Evolutionary conservation across 1,140 invertebrate genomes (phyloP), one percentile per base, ranked within the genome.

Genomic region (Zelostemma sp.): DNA sequence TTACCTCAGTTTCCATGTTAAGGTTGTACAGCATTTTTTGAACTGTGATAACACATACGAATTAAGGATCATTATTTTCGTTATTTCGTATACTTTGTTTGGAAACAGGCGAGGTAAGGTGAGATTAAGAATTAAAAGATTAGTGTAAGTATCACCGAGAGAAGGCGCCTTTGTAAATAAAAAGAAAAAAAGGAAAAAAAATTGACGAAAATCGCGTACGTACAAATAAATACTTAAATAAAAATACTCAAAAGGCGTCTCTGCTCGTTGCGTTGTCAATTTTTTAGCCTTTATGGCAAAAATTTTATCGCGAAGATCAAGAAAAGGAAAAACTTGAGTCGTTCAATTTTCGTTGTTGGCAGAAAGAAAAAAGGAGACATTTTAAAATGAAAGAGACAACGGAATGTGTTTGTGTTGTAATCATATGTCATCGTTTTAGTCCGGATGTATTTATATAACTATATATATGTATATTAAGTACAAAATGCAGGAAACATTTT

Each of bases 31-130:
- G 75, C 78, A 79, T 79, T 80, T 80, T 72, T 75, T 64, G 57
- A 73, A 80, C 80, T 82, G 80, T 83, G 81, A 83, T 83, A 78
- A 68, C 47, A 64, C 47, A 31, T 55, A 67, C 33, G 58, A 58
- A 58, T 38, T 16, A 14, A 28, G 46, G 31, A 12, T 6, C 1
- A 43, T 16, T 43, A 15, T 8, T 16, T 17, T 6, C 3, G 11
- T 16, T n/a, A n/a, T n/a, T 8, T 43, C 18, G 16, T 43, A 43
- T 43, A 38, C 35, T 11, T n/a, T 11, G 14, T 38, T 4, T 38
- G 35, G 35, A 38, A 38, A 38, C 9, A 38, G 14, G 35, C 11
- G 2, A 38, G 40, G n/a, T n/a, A n/a, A n/a, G n/a, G n/a, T n/a
- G n/a, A n/a, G n/a, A n/a, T n/a, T n/a, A n/a, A n/a, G n/a, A n/a